phyloP scores from a whole-genome alignment of 2,113 vertebrate species.

The Anolis sagrei region DNA sequence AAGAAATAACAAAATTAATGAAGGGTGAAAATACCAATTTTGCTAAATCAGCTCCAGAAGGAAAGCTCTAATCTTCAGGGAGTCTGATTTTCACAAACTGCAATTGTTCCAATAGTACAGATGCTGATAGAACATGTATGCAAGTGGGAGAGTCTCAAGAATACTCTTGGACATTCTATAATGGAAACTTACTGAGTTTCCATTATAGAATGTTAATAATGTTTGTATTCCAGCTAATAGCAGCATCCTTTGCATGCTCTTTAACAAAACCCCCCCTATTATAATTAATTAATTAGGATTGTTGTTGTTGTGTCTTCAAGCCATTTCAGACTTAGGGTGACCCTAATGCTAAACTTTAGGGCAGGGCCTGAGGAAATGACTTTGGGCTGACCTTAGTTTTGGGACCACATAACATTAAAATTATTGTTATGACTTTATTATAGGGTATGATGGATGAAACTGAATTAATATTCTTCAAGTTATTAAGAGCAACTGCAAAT shows the following conservation, averaged over 20 bases:
- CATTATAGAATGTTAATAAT: neutral
- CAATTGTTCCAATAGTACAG: neutral
- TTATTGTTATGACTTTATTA: neutral
- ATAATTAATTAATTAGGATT: neutral
- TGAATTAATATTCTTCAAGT: neutral
- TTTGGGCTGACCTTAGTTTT: no score
- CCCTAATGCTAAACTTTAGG: no score
- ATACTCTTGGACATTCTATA: neutral
- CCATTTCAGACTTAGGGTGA: no score
- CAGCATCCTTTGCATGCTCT: neutral
- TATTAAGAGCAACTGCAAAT: neutral
- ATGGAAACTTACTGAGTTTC: neutral
- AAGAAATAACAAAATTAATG: slow-evolving; percentile 15
- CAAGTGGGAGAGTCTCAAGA: neutral
- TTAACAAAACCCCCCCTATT: neutral
- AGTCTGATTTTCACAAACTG: neutral
- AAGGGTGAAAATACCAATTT: slow-evolving; percentile 11
- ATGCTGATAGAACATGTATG: neutral
- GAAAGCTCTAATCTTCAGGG: neutral
- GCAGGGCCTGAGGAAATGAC: no score
- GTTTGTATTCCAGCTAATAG: neutral
- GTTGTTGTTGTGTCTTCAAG: no score
- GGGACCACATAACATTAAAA: neutral
- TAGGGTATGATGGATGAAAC: neutral
- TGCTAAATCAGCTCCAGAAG: neutral